A percentile compares a stretch with the other conserved stretches of the same genome.
These are phyloP conservation scores for Pogonophryne albipinna DNA, from an alignment of 2,797 vertebrate species.

Conservation along the genomic window DNA sequence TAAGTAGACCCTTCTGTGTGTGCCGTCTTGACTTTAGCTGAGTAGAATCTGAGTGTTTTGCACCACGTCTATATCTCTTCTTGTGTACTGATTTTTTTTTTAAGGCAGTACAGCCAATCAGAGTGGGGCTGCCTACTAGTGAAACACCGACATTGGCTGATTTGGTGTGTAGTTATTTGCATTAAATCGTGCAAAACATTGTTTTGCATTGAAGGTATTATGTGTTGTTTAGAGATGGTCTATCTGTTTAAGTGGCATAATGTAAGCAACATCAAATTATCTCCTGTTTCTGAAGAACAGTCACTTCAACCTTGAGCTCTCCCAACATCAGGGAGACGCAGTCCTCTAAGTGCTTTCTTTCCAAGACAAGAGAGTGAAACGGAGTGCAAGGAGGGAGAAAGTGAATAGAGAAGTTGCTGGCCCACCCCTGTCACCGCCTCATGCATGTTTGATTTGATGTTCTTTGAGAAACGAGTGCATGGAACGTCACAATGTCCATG, in stretches of 20 bases:
- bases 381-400: slow-evolving; percentile 43
- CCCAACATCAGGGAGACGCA: slow-evolving; percentile 38
- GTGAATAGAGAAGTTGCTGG: slow-evolving; percentile 66
- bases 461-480: slow-evolving; percentile 80
- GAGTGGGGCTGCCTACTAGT: too few species aligned
- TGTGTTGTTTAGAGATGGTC: background rate
- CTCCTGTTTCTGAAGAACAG: slow-evolving; percentile 36
- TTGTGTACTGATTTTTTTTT: too few species aligned
- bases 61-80: too few species aligned
- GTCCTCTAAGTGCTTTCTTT: slow-evolving; percentile 60
- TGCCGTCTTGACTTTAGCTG: too few species aligned
- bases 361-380: slow-evolving; percentile 49
- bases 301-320: slow-evolving; percentile 59
- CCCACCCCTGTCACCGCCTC: slow-evolving; percentile 75
- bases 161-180: background rate
- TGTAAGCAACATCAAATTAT: slow-evolving; percentile 35
- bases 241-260: slow-evolving; percentile 29
- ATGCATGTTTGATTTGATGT: slow-evolving; percentile 86
- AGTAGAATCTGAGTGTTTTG: too few species aligned
- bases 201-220: background rate
- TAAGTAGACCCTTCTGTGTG: too few species aligned
- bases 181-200: background rate
- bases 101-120: too few species aligned
- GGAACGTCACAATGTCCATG: slow-evolving; percentile 80
- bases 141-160: too few species aligned